These are phyloP conservation scores for Cerastis leucographa DNA, from an alignment of 2,888 invertebrate species.

Conservation along the genomic window DNA sequence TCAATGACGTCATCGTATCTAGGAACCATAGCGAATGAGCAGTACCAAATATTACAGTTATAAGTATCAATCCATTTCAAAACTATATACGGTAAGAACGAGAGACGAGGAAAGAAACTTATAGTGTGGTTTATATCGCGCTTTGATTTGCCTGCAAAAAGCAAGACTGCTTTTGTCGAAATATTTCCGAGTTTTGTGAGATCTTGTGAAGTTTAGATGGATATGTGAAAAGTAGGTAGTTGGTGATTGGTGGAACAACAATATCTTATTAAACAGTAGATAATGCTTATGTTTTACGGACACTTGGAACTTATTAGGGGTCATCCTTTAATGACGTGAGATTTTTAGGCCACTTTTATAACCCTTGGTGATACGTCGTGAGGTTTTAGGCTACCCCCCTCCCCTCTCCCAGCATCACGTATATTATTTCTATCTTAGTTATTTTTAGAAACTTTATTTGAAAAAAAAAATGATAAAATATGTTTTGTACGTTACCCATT, in stretches of 20 bases:
- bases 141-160: not conserved
- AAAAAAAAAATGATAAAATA: too few relatives aligned
- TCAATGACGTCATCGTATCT: conserved; percentile 30
- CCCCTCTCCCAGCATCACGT: too few relatives aligned
- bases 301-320: not conserved
- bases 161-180: not conserved
- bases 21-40: conserved; percentile 32
- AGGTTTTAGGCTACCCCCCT: too few relatives aligned
- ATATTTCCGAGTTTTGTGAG: not conserved
- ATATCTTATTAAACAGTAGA: conserved; percentile 6
- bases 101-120: conserved; percentile 7
- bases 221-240: not conserved
- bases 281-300: conserved; percentile 5
- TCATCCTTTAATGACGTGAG: too few relatives aligned
- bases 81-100: conserved; percentile 49
- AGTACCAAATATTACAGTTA: conserved; percentile 38
- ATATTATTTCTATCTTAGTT: too few relatives aligned
- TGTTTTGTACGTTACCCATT: too few relatives aligned
- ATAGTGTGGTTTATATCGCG: conserved; percentile 8
- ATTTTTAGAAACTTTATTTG: too few relatives aligned
- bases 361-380: too few relatives aligned
- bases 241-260: conserved; percentile 4
- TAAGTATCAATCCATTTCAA: conserved; percentile 38
- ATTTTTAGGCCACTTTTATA: too few relatives aligned
- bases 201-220: not conserved